Percentiles rank a stretch among this genome's conserved stretches.
Conservation (phyloP, 2,797 vertebrate genomes). For the Lepilemur septentrionalis region DNA sequence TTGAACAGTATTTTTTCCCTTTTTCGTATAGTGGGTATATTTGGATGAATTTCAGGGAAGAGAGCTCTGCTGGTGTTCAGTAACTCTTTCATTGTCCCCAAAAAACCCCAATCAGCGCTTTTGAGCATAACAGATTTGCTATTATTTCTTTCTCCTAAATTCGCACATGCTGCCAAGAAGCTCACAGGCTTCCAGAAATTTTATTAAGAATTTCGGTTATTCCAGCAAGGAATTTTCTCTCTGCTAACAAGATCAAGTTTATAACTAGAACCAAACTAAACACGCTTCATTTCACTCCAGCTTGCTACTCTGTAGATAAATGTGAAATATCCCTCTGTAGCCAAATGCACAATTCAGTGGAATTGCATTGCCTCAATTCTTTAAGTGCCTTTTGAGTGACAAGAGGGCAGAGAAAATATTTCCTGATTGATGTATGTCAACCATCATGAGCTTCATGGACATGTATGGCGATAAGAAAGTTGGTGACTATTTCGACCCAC, state of each 20-base stretch:
- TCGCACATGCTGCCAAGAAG: slow-evolving; percentile 12
- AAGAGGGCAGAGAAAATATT: neutral
- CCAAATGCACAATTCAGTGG: neutral
- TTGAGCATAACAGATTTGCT: slow-evolving; percentile 20
- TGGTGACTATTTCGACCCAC: neutral
- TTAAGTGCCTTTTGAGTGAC: neutral
- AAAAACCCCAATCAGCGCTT: slow-evolving; percentile 10
- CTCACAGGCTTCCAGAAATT: slow-evolving; percentile 44
- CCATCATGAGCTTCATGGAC: neutral
- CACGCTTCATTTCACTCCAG: neutral
- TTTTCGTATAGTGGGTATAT: neutral
- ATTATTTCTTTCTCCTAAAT: slow-evolving; percentile 59
- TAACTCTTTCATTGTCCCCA: neutral
- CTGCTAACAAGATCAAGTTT: neutral
- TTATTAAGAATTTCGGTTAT: slow-evolving; percentile 66
- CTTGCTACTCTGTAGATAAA: slow-evolving; percentile 35
- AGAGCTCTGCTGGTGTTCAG: neutral
- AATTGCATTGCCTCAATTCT: neutral
- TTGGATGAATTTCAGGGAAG: neutral
- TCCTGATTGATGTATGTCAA: slow-evolving; percentile 43
- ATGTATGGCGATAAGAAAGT: neutral
- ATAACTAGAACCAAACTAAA: slow-evolving; percentile 44
- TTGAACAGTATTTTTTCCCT: neutral
- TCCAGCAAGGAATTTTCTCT: slow-evolving; percentile 57
- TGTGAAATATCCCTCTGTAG: slow-evolving; percentile 9